Percentiles rank a stretch among this genome's conserved stretches.
phyloP scores from a whole-genome alignment of 2,888 invertebrate species.

The Tinea trinotella region DNA sequence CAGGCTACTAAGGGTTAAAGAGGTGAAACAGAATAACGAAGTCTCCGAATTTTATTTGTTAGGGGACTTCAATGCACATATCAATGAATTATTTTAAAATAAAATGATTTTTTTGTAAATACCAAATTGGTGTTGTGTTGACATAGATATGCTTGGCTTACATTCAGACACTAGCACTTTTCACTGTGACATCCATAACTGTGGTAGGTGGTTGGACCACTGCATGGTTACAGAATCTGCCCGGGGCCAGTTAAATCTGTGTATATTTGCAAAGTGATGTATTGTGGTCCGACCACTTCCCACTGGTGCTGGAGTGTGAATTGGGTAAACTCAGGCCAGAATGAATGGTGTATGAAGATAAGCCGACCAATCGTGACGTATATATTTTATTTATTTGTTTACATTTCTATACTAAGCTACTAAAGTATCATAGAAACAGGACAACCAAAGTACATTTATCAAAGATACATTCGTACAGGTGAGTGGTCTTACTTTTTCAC shows the following conservation, averaged over 20 bases:
- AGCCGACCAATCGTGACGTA: background rate
- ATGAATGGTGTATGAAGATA: background rate
- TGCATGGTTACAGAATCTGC: conserved; percentile 5
- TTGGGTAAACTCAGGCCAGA: background rate
- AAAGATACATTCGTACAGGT: too few species aligned
- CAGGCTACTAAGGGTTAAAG: too few species aligned
- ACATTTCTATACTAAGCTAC: too few species aligned
- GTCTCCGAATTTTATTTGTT: background rate
- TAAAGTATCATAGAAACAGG: too few species aligned
- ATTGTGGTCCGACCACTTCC: background rate
- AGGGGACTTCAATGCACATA: background rate
- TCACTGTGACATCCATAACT: background rate
- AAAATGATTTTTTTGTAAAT: conserved; percentile 30
- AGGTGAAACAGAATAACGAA: background rate
- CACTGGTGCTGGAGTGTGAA: background rate
- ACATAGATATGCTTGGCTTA: too few species aligned
- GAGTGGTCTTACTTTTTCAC: too few species aligned
- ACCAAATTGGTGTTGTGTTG: too few species aligned
- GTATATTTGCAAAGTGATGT: background rate
- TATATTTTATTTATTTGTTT: too few species aligned
- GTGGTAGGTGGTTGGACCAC: background rate
- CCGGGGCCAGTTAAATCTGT: background rate
- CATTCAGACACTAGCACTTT: too few species aligned
- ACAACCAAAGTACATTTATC: too few species aligned
- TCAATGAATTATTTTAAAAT: conserved; percentile 12